Evolutionary conservation across 1,140 invertebrate genomes (phyloP).

Genomic region (Aphaenogaster floridana): DNA sequence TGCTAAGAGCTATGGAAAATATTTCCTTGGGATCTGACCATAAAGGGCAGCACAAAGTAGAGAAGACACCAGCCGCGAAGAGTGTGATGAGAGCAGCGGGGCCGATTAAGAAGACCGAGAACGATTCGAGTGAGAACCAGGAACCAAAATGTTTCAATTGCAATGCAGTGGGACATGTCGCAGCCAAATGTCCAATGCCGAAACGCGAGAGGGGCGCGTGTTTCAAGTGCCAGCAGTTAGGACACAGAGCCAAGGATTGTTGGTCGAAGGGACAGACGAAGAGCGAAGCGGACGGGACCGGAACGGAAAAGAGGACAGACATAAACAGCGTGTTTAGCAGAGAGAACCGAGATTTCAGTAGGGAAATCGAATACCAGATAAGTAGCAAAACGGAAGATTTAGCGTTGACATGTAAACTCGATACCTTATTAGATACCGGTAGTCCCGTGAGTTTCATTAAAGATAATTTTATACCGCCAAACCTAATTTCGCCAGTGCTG

Average conservation of each 20-base stretch:
- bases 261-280: background rate
- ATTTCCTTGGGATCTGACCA: background rate
- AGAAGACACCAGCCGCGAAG: rapidly evolving
- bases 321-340: too few species aligned
- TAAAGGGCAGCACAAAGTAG: background rate
- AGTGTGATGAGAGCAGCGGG: rapidly evolving
- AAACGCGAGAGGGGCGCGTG: background rate
- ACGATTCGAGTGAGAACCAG: background rate
- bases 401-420: too few species aligned
- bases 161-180: background rate
- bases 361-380: too few species aligned
- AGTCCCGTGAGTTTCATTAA: too few species aligned
- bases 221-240: background rate
- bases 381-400: too few species aligned
- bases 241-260: background rate
- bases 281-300: too few species aligned
- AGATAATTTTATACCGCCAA: too few species aligned
- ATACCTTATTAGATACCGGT: too few species aligned
- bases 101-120: background rate
- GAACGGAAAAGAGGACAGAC: too few species aligned
- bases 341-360: too few species aligned
- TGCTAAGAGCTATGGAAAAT: background rate
- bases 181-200: background rate
- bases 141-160: too few species aligned
- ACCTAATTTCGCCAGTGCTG: too few species aligned